Evolutionary conservation across 2,888 invertebrate genomes (phyloP), one percentile per base, ranked within the genome.

Genomic region (Ennomos erosarius): DNA sequence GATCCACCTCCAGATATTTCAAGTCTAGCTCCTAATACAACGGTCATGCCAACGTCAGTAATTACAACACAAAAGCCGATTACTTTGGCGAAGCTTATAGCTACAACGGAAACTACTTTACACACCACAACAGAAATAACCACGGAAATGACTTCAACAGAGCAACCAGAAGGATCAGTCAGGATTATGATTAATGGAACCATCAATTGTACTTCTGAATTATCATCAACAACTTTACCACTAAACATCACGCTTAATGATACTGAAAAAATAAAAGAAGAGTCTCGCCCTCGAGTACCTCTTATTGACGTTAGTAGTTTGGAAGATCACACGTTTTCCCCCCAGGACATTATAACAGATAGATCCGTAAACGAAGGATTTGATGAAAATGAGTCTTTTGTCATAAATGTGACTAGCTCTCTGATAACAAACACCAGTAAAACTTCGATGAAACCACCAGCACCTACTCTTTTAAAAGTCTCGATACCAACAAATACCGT

Each of bases 341-440:
- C 88, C 2, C 80, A 81, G 43, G 91, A 91, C 38, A 88, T 92
- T 9, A 91, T 91, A 37, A 91, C 91, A 1, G 86, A 90, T 48
- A 76, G 84, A 64, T 82, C 70, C 50, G 69, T 81, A 0, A 73
- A 79, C 47, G 84, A 74, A n/a, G 81, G 70, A n/a, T 87, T 84
- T 50, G 88, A 88, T 59, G 93, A 93, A 13, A 90, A 92, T 64
- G 93, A 94, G 68, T 88, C 90, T 26, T 92, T 93, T 60, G 90
- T 92, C 48, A 93, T 94, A 64, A 94, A 94, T 68, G 93, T 94
- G 9, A 93, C 94, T 3, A 93, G 94, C 69, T 91, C 92, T 39
- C 73, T 93, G 42, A 82, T 84, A 26, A 82, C 89, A 8, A 94
- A 94, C 58, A 87, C 89, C 8, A 83, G 80, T 50, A 72, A 69